Base-by-base conservation (phyloP, 2,113 vertebrate genomes). In the Eretmochelys imbricata region DNA sequence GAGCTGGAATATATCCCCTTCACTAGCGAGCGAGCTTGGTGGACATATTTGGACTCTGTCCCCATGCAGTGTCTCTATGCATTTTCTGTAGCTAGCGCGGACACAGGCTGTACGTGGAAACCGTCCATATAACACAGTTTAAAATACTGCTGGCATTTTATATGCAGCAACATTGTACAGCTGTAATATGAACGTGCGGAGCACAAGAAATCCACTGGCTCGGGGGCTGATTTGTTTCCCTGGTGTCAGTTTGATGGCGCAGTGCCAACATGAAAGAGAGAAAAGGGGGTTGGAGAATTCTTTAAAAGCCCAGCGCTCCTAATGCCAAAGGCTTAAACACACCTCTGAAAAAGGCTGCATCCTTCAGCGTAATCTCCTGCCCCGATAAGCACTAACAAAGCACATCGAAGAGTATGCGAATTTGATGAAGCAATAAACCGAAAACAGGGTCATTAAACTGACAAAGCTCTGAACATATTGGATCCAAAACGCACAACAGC, bases 341-440 rank as follows among this genome's bases (percentile, higher is more conserved):
- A 57, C 14, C 27, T 38, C 84, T 53, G 90, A 53, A 86, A 59
- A 59, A 91, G 59, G 8, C 55, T 35, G 29, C 3, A 31, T 91
- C 49, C 48, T 16, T 59, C 90, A 38, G 8, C 14, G 84, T 86
- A 92, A 93, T 89, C 91, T 2, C 57, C 80, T 85, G 29, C 89
- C 49, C 86, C 59, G 92, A 97, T 97, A 97, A 96, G 97, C 91
- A 38, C 85, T 48, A 27, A 46, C 89, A 90, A 81, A 92, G 84
- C 69, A 81, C 72, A 93, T 88, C 96, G 91, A 86, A 31, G 91
- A 53, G 48, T 89, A 91, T 89, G 87, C 49, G 94, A 93, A 89
- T 91, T 94, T 92, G 93, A 96, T 97, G 97, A 88, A 89, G 94
- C 96, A 91, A 96, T 96, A 93, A 97, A 96, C 8, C 2, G 87